Evolutionary conservation across 1,140 invertebrate species (phyloP).

Genomic region (Hycleus phaleratus): DNA sequence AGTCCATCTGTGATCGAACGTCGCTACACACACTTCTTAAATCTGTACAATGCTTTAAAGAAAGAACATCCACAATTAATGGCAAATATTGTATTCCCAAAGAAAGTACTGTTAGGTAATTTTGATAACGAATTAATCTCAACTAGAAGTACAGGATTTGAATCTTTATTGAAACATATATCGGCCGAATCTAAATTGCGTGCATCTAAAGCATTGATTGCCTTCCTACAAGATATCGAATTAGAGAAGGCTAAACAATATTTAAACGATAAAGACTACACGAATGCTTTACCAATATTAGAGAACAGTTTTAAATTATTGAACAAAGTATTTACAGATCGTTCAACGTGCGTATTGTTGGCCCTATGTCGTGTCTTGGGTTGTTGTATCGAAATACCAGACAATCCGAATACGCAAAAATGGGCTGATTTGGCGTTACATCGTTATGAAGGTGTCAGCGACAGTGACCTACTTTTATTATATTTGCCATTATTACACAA

Average conservation of each 20-base stretch:
- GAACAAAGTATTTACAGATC: conserved; percentile 66
- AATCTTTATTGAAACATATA: conserved; percentile 55
- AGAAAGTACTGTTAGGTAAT: conserved; percentile 66
- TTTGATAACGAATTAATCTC: conserved; percentile 65
- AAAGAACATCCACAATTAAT: conserved; percentile 53
- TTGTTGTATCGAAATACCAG: conserved; percentile 46
- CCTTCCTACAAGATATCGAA: conserved; percentile 63
- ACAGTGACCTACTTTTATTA: conserved; percentile 55
- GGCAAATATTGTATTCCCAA: conserved; percentile 57
- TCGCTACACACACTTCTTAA: conserved; percentile 69
- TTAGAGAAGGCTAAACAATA: conserved; percentile 52
- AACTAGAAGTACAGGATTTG: conserved; percentile 61
- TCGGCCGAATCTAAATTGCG: conserved; percentile 50
- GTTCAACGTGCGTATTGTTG: conserved; percentile 57
- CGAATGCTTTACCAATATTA: conserved; percentile 54
- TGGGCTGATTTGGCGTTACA: conserved; percentile 63
- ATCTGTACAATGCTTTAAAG: conserved; percentile 55
- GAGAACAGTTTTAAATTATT: conserved; percentile 65
- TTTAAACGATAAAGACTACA: conserved; percentile 53
- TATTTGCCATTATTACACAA: conserved; percentile 64
- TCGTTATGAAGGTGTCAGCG: conserved; percentile 56
- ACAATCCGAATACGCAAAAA: conserved; percentile 51
- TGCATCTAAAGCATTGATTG: conserved; percentile 51
- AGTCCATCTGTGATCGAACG: conserved; percentile 59
- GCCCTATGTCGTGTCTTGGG: conserved; percentile 65